phyloP scores from a whole-genome alignment of 2,797 vertebrate genomes.

The Cryptoblepharus egeriae region DNA sequence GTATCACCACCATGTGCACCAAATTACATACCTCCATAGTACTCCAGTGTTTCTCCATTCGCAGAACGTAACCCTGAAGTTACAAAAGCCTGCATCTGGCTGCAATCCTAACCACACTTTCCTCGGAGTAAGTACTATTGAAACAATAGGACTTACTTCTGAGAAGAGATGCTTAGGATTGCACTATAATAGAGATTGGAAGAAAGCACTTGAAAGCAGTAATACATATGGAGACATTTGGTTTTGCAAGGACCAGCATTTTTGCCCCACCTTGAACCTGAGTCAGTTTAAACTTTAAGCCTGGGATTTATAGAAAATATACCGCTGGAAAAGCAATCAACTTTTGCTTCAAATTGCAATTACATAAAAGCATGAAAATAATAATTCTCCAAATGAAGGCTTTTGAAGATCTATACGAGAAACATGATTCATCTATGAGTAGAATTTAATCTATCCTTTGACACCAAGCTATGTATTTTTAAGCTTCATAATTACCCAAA shows the following conservation, averaged over 20 bases:
- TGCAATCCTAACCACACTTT: too few relatives aligned
- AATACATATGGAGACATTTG: neutral
- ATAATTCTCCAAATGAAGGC: constrained; percentile 46
- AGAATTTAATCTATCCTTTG: constrained; percentile 34
- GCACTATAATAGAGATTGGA: neutral
- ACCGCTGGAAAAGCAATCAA: constrained; percentile 38
- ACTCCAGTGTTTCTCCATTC: constrained; percentile 5
- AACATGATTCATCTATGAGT: constrained; percentile 14
- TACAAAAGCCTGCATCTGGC: neutral
- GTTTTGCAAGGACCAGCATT: constrained; percentile 12
- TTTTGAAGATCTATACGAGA: constrained; percentile 43
- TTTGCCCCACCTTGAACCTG: constrained; percentile 30
- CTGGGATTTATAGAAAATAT: constrained; percentile 38
- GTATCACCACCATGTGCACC: too few relatives aligned
- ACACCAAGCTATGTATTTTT: constrained; percentile 11
- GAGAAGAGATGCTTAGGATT: too few relatives aligned
- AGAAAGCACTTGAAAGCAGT: neutral
- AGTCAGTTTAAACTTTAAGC: constrained; percentile 28
- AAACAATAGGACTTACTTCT: too few relatives aligned
- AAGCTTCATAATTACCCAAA: constrained; percentile 20
- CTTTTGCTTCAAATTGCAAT: constrained; percentile 29
- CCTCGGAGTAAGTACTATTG: too few relatives aligned
- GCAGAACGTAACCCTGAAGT: neutral
- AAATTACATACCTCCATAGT: neutral
- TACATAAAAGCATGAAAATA: constrained; percentile 47